Evolutionary conservation across 2,888 invertebrate species (phyloP), one percentile per base, ranked within the genome.

Genomic region (Cryptus viduatorius): DNA sequence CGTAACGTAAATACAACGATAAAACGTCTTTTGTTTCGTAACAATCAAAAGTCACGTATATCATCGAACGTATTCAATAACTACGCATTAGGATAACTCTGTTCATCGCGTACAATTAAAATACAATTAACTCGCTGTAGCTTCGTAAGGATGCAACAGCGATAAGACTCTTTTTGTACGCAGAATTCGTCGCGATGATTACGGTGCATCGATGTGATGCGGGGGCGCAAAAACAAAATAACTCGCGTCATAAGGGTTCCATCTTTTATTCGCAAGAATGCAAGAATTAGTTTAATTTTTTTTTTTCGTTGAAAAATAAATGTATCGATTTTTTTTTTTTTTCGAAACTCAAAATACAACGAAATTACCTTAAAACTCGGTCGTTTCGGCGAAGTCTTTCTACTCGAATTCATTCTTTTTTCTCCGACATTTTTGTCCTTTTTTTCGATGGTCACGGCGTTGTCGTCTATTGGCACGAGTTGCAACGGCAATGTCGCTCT

Each of bases 401-500:
- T 65, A 59, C 24, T 75, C 68, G 24, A 16, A 65, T 53, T 84
- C 50, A 65, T 61, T 85, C 79, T 85, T 77, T 82, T 87, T 50
- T 84, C 81, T 12, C 56, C 75, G 46, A 68, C 65, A 10, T 19
- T 84, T 77, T 86, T 82, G 3, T 75, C 71, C 42, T 46, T 78
- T 61, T 82, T 85, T 65, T 83, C 86, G 59, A 71, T 59, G 4
- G 1, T 68, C 7, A 82, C 59, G 14, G 67, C 65, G 50, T 85
- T 53, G 37, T 88, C 86, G 56, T 90, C 90, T 50, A 88, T 84
- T 31, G 92, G 92, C 44, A 92, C 86, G 79, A 93, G 85, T 68
- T 89, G 89, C 42, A 93, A 80, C 29, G 93, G 93, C 68, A 93
- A 79, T 37, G 89, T 90, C 5, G 91, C 87, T 59, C 91, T 88